Evolutionary conservation across 2,888 invertebrate species (phyloP).

Genomic region (Drosophila nr. fundita): DNA sequence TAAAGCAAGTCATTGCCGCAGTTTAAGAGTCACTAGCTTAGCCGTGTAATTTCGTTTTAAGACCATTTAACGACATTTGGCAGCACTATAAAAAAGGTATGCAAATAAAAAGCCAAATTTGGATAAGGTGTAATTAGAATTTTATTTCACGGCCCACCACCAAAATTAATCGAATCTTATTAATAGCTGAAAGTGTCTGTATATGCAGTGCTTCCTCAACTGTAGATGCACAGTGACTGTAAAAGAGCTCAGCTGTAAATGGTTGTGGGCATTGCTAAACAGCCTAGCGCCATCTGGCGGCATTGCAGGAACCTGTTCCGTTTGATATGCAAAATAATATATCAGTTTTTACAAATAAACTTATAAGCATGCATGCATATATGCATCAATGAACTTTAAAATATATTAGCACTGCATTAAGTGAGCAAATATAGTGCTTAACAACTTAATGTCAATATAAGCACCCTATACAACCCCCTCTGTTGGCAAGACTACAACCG

Average conservation of each 20-base stretch:
- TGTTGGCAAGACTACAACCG: slow-evolving; percentile 44
- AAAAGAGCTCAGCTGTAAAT: slow-evolving; percentile 1
- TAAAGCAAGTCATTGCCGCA: slow-evolving; percentile 16
- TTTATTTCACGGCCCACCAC: slow-evolving; percentile 14
- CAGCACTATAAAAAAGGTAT: slow-evolving; percentile 10
- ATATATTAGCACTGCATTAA: neutral
- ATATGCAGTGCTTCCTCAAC: neutral
- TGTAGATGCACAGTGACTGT: no score
- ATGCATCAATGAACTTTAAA: neutral
- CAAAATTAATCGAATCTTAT: slow-evolving; percentile 28
- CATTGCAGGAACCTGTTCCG: neutral
- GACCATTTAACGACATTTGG: slow-evolving; percentile 30
- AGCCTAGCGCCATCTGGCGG: slow-evolving; percentile 26
- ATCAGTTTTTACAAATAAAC: no score
- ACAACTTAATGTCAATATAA: neutral
- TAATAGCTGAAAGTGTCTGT: slow-evolving; percentile 1
- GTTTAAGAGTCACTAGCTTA: slow-evolving; percentile 22
- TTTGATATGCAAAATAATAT: neutral
- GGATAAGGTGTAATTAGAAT: slow-evolving; percentile 19
- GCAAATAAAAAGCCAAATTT: slow-evolving; percentile 1
- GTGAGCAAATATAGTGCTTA: neutral
- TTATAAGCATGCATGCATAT: neutral
- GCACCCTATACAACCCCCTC: slow-evolving; percentile 2
- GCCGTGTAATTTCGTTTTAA: slow-evolving; percentile 16
- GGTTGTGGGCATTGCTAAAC: slow-evolving; percentile 28